Conservation (phyloP, 2,113 vertebrate genomes). For the Plectropomus leopardus region DNA sequence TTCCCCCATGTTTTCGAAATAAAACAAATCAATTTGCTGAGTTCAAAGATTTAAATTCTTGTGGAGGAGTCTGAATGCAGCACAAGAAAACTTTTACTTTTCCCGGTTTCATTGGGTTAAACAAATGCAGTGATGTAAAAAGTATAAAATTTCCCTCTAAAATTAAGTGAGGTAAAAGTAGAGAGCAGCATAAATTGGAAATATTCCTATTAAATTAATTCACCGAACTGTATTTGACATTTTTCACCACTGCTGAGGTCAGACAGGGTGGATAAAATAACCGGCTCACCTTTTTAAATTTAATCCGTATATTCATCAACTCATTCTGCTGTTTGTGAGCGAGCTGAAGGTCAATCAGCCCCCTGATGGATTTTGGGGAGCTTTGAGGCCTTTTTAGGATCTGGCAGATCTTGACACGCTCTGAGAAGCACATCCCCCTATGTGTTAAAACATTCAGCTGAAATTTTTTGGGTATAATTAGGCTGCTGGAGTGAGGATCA, state of each 20-base stretch:
- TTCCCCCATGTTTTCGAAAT: too few species aligned
- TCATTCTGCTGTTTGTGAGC: conserved; percentile 10
- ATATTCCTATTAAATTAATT: not conserved
- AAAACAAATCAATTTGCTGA: too few species aligned
- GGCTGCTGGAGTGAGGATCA: conserved; percentile 52
- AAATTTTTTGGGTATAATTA: conserved; percentile 51
- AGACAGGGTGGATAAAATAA: not conserved
- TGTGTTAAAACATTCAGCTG: conserved; percentile 34
- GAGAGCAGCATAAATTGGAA: not conserved
- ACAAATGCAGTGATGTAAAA: not conserved
- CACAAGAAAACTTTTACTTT: too few species aligned
- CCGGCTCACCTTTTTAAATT: conserved; percentile 7
- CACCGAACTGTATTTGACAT: not conserved
- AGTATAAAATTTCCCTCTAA: not conserved
- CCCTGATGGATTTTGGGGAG: not conserved
- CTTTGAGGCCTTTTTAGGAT: conserved; percentile 56
- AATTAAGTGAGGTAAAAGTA: not conserved
- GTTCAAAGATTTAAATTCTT: too few species aligned
- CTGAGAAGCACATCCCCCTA: not conserved
- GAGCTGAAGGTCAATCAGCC: conserved; percentile 31
- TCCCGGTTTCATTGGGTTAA: too few species aligned
- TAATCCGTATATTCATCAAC: not conserved
- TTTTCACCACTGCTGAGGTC: not conserved
- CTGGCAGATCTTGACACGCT: conserved; percentile 31
- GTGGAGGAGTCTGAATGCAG: too few species aligned